phyloP scores from a whole-genome alignment of 2,888 invertebrate genomes.

The Marasmarcha lunaedactyla region DNA sequence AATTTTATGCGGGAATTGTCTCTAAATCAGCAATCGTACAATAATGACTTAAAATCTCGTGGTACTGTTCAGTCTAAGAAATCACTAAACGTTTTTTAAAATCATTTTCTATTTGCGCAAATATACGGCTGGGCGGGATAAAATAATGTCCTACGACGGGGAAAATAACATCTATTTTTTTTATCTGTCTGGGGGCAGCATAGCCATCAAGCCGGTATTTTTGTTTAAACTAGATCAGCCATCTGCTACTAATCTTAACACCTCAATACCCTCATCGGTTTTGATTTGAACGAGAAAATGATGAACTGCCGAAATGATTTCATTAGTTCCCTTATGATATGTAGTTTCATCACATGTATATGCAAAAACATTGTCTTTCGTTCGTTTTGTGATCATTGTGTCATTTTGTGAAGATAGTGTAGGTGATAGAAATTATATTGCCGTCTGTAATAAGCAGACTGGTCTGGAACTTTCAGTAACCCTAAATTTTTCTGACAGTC shows the following conservation, averaged over 20 bases:
- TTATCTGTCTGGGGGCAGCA: too few relatives aligned
- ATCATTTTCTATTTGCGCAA: slow-evolving; percentile 20
- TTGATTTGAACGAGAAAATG: slow-evolving; percentile 16
- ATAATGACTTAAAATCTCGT: too few relatives aligned
- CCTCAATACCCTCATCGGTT: slow-evolving; percentile 13
- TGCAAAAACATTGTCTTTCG: too few relatives aligned
- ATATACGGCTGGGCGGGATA: slow-evolving; percentile 21
- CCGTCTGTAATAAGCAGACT: slow-evolving; percentile 23
- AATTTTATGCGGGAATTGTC: too few relatives aligned
- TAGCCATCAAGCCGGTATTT: too few relatives aligned
- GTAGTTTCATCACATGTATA: slow-evolving; percentile 17
- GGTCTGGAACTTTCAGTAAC: slow-evolving; percentile 26
- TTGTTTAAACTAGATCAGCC: too few relatives aligned
- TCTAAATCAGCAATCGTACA: too few relatives aligned
- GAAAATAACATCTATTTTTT: slow-evolving; percentile 13
- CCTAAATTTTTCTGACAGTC: slow-evolving; percentile 20
- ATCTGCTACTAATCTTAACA: too few relatives aligned
- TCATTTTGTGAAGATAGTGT: slow-evolving; percentile 16
- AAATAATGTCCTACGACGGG: slow-evolving; percentile 23
- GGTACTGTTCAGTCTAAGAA: slow-evolving; percentile 11
- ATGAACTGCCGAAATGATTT: slow-evolving; percentile 19
- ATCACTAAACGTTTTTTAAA: slow-evolving; percentile 12
- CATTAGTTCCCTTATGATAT: too few relatives aligned
- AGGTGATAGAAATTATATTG: slow-evolving; percentile 28
- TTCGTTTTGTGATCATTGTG: slow-evolving; percentile 21